These are phyloP conservation scores for Enteromius anoplus DNA, from an alignment of 2,797 vertebrate genomes.

Conservation along the genomic window DNA sequence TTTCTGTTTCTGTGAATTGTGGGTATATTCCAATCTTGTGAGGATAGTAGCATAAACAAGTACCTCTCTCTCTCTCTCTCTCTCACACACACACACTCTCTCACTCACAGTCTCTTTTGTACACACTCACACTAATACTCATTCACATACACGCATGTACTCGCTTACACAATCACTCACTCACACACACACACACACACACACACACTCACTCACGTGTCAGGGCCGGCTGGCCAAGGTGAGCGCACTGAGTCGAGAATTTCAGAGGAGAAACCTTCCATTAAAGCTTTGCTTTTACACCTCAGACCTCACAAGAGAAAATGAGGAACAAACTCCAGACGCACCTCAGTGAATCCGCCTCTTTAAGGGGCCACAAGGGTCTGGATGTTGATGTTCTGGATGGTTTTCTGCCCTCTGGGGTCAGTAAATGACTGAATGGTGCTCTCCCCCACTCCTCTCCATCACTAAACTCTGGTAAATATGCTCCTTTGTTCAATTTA, in stretches of 20 bases:
- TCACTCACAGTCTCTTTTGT: too few species aligned
- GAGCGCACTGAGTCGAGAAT: conserved; percentile 49
- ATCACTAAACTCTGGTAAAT: conserved; percentile 11
- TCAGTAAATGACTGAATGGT: conserved; percentile 33
- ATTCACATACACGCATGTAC: too few species aligned
- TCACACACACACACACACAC: neutral
- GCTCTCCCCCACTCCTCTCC: neutral
- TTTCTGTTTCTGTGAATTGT: too few species aligned
- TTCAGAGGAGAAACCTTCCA: conserved; percentile 46
- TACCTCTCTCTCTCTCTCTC: too few species aligned
- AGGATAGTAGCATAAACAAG: too few species aligned
- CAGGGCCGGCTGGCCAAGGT: conserved; percentile 45
- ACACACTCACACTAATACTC: too few species aligned
- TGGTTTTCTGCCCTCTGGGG: conserved; percentile 24
- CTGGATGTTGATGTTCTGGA: conserved; percentile 17
- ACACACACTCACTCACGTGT: neutral
- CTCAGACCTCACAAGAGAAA: conserved; percentile 35
- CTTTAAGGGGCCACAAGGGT: conserved; percentile 31
- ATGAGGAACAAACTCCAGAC: conserved; percentile 17
- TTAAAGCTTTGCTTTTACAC: conserved; percentile 41
- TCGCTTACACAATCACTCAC: too few species aligned
- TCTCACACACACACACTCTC: too few species aligned
- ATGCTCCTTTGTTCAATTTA: conserved; percentile 18
- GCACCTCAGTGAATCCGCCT: conserved; percentile 7
- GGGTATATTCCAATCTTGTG: too few species aligned